Percentiles rank a stretch among this genome's conserved stretches.
Conservation (phyloP, 2,888 invertebrate species). For the Buathra laborator region DNA sequence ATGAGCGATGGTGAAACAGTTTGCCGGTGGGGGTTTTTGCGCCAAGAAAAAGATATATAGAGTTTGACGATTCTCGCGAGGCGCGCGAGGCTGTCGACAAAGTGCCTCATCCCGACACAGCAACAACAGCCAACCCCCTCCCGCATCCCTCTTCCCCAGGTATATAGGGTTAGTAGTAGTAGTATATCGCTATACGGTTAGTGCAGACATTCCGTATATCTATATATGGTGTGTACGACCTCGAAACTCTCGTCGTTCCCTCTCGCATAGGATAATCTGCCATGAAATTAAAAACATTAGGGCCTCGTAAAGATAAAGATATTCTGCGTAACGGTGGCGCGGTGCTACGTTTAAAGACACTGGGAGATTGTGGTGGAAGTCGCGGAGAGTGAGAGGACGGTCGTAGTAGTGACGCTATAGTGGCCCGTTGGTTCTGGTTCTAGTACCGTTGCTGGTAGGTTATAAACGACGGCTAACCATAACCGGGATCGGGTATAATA, state of each 20-base stretch:
- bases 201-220: conserved; percentile 9
- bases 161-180: conserved; percentile 2
- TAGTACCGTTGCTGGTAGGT: conserved; percentile 65
- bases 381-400: conserved; percentile 25
- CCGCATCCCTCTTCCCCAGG: not conserved
- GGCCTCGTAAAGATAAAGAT: conserved; percentile 80
- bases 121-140: conserved; percentile 24
- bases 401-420: conserved; percentile 41
- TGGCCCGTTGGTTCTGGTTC: conserved; percentile 55
- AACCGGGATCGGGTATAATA: conserved; percentile 71
- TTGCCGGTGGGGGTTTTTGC: conserved; percentile 6
- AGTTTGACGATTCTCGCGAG: conserved; percentile 36
- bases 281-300: conserved; percentile 81
- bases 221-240: conserved; percentile 28
- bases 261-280: conserved; percentile 77
- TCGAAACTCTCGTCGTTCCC: conserved; percentile 69
- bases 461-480: conserved; percentile 72
- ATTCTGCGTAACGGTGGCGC: conserved; percentile 69
- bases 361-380: conserved; percentile 3
- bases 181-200: conserved; percentile 15
- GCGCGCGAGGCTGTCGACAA: conserved; percentile 70
- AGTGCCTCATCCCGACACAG: conserved; percentile 65
- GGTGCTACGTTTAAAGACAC: conserved; percentile 54
- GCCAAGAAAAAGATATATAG: conserved; percentile 39
- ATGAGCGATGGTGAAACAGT: conserved; percentile 67